Conservation (phyloP, 2,113 vertebrate species). For the Chloroceryle aenea region DNA sequence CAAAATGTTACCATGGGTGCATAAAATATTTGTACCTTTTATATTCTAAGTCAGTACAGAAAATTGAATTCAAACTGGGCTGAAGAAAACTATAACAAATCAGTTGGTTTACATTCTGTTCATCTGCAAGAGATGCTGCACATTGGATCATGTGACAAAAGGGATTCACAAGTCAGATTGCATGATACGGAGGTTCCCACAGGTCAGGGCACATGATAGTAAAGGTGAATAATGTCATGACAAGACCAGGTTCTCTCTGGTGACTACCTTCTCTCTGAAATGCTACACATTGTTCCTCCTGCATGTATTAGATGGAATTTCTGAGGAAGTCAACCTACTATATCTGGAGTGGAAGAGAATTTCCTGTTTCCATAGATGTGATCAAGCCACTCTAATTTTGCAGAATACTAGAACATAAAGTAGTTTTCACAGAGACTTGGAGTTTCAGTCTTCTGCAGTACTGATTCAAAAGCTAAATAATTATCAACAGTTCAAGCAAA, state of each 20-base stretch:
- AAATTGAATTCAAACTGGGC: background rate
- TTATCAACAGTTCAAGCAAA: background rate
- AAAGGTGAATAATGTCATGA: background rate
- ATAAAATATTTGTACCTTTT: background rate
- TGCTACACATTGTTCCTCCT: background rate
- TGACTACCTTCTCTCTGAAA: background rate
- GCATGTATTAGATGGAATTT: background rate
- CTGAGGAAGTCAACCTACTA: background rate
- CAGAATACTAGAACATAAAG: background rate
- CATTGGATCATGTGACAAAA: background rate
- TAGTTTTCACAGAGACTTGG: background rate
- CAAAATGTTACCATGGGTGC: background rate
- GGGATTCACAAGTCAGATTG: background rate
- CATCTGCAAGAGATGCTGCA: background rate
- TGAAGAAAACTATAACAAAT: background rate
- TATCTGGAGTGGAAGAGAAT: background rate
- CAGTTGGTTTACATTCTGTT: background rate
- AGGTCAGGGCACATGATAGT: background rate
- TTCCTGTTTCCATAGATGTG: background rate
- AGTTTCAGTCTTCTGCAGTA: background rate
- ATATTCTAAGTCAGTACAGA: background rate
- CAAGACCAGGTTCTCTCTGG: background rate
- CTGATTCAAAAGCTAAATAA: background rate
- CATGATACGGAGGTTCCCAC: background rate
- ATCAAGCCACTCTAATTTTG: background rate